phyloP scores from a whole-genome alignment of 2,113 vertebrate species.

The Tilapia sparmanii region DNA sequence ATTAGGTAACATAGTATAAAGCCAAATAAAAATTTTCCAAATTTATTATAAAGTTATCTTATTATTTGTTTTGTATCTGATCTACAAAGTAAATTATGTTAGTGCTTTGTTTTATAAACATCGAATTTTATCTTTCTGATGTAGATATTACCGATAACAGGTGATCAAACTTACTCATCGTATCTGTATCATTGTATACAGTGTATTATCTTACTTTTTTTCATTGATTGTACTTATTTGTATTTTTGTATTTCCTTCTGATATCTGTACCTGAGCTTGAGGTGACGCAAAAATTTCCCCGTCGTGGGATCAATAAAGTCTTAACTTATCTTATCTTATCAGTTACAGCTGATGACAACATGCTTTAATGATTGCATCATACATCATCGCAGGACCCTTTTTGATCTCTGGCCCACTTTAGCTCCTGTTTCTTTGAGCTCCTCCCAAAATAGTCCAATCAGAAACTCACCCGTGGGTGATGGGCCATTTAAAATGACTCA shows the following conservation, averaged over 20 bases:
- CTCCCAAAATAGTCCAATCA: background rate
- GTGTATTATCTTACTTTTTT: no score
- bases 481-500: background rate
- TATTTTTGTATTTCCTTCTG: no score
- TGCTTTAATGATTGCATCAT: background rate
- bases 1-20: background rate
- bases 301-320: no score
- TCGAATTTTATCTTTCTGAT: fast-evolving
- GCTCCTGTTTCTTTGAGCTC: background rate
- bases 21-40: background rate
- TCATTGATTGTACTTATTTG: no score
- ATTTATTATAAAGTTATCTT: background rate
- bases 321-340: no score
- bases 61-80: background rate
- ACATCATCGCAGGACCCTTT: fast-evolving
- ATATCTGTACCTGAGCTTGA: no score
- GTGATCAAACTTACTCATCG: background rate
- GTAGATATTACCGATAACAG: background rate
- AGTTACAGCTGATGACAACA: background rate
- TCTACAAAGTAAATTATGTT: background rate
- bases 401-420: background rate
- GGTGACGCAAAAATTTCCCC: no score
- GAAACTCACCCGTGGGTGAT: background rate
- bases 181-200: no score
- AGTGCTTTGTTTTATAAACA: background rate